Conservation (phyloP, 2,797 vertebrate species). For the Graptemys geographica region DNA sequence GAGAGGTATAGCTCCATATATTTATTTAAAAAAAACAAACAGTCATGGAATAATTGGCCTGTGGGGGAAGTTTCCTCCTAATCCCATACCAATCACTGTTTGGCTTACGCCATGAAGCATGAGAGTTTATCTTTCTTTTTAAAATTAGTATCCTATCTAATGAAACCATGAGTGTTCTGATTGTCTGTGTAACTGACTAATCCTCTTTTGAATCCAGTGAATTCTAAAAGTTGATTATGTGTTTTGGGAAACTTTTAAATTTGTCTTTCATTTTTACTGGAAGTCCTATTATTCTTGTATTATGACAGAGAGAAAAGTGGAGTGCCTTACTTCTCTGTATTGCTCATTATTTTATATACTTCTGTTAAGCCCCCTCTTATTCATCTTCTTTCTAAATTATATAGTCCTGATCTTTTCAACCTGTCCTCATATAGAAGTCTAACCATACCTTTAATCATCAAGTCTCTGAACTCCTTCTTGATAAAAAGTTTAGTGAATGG, state of each 20-base stretch:
- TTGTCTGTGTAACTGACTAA: neutral
- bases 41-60: conserved; percentile 26
- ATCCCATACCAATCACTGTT: conserved; percentile 51
- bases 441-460: neutral
- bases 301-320: neutral
- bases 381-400: neutral
- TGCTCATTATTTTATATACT: neutral
- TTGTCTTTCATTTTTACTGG: neutral
- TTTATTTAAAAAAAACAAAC: neutral
- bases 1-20: no score
- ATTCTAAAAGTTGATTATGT: neutral
- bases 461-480: neutral
- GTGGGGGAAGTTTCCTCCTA: conserved; percentile 34
- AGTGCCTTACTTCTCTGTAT: neutral
- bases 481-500: neutral
- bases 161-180: neutral
- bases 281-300: neutral
- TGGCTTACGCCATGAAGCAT: conserved; percentile 25
- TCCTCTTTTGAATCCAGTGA: neutral
- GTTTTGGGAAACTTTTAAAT: neutral
- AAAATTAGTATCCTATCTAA: neutral
- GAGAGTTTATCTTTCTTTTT: conserved; percentile 32
- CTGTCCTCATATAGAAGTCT: neutral
- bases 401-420: neutral
- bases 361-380: neutral